A percentile compares a stretch with the other conserved stretches of the same genome.
Conservation (phyloP, 2,888 invertebrate genomes). For the Homarus gammarus region DNA sequence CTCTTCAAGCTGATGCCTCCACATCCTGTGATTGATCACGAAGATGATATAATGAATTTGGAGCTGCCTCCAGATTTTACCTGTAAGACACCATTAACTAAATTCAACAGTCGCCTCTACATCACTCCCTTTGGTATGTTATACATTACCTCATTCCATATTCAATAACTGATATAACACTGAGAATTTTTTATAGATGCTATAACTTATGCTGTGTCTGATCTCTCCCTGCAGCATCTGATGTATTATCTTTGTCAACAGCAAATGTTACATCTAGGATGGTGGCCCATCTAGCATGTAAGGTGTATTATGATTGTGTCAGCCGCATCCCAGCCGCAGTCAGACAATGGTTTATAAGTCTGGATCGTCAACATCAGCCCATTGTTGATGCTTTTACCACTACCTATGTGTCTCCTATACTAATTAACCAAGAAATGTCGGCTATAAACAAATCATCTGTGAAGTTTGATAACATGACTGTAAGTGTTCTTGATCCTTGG, state of each 20-base stretch:
- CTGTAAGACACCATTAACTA: conserved; percentile 34
- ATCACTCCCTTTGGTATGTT: conserved; percentile 51
- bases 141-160: background rate
- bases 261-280: conserved; percentile 46
- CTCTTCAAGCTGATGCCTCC: conserved; percentile 72
- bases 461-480: conserved; percentile 75
- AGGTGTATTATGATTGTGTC: conserved; percentile 64
- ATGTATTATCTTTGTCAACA: background rate
- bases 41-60: too few species aligned
- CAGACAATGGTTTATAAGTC: conserved; percentile 62
- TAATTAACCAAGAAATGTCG: conserved; percentile 69
- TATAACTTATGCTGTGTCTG: too few species aligned
- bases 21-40: conserved; percentile 31
- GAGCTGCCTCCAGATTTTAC: too few species aligned
- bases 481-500: conserved; percentile 45
- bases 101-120: conserved; percentile 52
- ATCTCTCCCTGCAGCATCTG: too few species aligned
- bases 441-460: conserved; percentile 48
- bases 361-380: conserved; percentile 61
- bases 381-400: conserved; percentile 63
- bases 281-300: conserved; percentile 69
- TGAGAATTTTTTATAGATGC: too few species aligned
- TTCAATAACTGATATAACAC: background rate
- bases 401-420: conserved; percentile 62
- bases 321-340: conserved; percentile 62